phyloP scores from a whole-genome alignment of 92 coral and sea anemone genomes.

The Nematostella vectensis region DNA sequence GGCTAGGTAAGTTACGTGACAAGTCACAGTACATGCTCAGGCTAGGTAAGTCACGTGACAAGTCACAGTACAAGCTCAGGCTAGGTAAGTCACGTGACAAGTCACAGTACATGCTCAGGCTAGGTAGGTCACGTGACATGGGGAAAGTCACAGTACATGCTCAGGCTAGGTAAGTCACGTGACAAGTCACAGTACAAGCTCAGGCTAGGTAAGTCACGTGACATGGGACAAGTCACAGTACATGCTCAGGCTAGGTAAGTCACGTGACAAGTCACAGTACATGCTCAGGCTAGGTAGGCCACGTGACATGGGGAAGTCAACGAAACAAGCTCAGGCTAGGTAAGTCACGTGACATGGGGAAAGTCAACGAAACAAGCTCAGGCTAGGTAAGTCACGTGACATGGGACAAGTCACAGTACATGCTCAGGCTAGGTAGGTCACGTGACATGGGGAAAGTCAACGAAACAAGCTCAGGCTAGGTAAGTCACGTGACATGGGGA shows the following conservation, averaged over 20 bases:
- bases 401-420: too few relatives aligned
- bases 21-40: neutral
- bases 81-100: too few relatives aligned
- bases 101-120: neutral
- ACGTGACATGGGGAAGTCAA: neutral
- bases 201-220: neutral
- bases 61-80: neutral
- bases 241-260: too few relatives aligned
- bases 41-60: neutral
- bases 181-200: neutral
- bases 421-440: neutral
- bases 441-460: neutral
- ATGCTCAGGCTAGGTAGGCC: conserved; percentile 45
- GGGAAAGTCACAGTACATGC: neutral
- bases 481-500: too few relatives aligned
- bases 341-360: neutral
- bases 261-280: conserved; percentile 51
- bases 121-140: neutral
- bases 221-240: neutral
- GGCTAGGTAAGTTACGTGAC: conserved; percentile 29
- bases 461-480: too few relatives aligned
- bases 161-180: neutral
- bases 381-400: too few relatives aligned
- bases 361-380: too few relatives aligned
- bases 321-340: neutral